These are phyloP conservation scores for Orthonyx spaldingii DNA, from an alignment of 2,113 vertebrate species.

Conservation along the genomic window DNA sequence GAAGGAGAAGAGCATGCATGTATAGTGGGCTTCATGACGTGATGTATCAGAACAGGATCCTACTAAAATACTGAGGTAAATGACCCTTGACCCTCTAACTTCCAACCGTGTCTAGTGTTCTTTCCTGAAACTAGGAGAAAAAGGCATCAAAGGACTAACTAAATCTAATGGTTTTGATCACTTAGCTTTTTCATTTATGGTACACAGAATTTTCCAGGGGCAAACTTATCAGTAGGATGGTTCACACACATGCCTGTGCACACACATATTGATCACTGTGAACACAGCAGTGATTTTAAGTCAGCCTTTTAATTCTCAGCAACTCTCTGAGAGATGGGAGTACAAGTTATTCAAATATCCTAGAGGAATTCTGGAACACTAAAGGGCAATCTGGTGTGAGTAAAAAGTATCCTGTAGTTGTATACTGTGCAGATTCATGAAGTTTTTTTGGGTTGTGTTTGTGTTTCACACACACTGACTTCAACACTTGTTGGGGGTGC, in stretches of 20 bases:
- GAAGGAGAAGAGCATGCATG: too few species aligned
- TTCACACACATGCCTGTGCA: fast-evolving
- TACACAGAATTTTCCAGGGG: not conserved
- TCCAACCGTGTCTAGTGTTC: too few species aligned
- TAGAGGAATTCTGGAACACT: not conserved
- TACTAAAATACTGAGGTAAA: too few species aligned
- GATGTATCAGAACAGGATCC: too few species aligned
- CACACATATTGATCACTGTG: not conserved
- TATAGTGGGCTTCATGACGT: too few species aligned
- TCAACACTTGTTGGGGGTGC: not conserved
- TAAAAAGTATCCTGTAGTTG: not conserved
- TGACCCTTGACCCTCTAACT: too few species aligned
- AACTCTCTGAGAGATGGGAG: not conserved
- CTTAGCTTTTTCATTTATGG: not conserved
- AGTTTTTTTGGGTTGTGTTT: not conserved
- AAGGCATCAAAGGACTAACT: not conserved
- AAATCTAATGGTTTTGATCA: not conserved
- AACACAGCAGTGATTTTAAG: not conserved
- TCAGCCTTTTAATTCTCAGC: not conserved
- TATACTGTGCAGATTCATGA: not conserved
- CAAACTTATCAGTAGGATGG: not conserved
- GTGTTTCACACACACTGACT: not conserved
- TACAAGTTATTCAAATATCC: not conserved
- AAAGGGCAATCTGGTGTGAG: not conserved
- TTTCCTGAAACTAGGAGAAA: too few species aligned